Conservation (phyloP, 2,888 invertebrate genomes). For the Lomographa bimaculata region DNA sequence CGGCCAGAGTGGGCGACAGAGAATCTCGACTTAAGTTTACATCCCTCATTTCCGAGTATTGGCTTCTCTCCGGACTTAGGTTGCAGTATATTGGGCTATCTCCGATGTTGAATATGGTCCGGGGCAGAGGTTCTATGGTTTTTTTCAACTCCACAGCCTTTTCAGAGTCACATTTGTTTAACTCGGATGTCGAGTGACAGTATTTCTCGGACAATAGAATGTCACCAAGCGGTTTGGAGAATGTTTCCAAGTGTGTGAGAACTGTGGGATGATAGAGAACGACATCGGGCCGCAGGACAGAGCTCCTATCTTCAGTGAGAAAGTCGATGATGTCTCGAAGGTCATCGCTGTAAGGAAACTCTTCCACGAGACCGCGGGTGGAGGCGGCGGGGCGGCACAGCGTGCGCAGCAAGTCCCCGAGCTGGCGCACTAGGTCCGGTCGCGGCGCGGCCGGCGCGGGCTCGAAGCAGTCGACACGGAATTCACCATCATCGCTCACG, state of each 20-base stretch:
- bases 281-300: conserved; percentile 61
- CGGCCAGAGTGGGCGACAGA: conserved; percentile 72
- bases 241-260: conserved; percentile 63
- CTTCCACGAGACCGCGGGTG: conserved; percentile 42
- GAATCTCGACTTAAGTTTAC: conserved; percentile 41
- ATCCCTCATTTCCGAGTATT: conserved; percentile 38
- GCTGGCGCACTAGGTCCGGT: conserved; percentile 53
- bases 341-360: conserved; percentile 67
- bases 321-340: conserved; percentile 62
- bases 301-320: conserved; percentile 58
- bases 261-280: conserved; percentile 76
- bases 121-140: conserved; percentile 58
- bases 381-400: conserved; percentile 47
- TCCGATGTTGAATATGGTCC: conserved; percentile 46
- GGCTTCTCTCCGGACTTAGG: conserved; percentile 50
- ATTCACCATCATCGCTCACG: conserved; percentile 58
- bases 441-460: conserved; percentile 34
- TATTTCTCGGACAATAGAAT: conserved; percentile 52
- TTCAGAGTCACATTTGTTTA: conserved; percentile 74
- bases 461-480: conserved; percentile 71
- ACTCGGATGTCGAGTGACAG: conserved; percentile 42
- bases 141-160: conserved; percentile 65
- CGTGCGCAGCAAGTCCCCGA: conserved; percentile 56
- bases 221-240: conserved; percentile 48
- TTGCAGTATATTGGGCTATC: conserved; percentile 71